Evolutionary conservation across 2,888 invertebrate genomes (phyloP).

Genomic region (Chrysodeixis includens): DNA sequence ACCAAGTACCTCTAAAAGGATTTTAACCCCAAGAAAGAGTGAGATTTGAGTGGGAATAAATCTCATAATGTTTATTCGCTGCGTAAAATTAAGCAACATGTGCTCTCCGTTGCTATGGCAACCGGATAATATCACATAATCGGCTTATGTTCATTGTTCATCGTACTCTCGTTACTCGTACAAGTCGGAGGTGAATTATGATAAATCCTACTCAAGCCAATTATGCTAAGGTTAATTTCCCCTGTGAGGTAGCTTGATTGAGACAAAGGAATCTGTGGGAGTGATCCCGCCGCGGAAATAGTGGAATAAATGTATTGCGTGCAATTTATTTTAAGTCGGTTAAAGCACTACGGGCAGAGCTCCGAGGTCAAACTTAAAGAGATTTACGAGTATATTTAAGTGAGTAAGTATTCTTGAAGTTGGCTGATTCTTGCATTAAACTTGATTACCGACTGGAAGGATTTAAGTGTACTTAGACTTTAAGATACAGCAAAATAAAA

Average conservation of each 20-base stretch:
- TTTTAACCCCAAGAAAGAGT: background rate
- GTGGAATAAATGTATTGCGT: slow-evolving; percentile 45
- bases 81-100: slow-evolving; percentile 14
- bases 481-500: background rate
- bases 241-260: slow-evolving; percentile 63
- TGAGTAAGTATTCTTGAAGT: slow-evolving; percentile 30
- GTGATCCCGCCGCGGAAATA: slow-evolving; percentile 55
- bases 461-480: background rate
- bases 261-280: slow-evolving; percentile 62
- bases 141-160: slow-evolving; percentile 39
- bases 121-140: slow-evolving; percentile 41
- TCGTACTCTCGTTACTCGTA: slow-evolving; percentile 12
- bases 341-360: slow-evolving; percentile 12
- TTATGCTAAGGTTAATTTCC: slow-evolving; percentile 70
- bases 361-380: slow-evolving; percentile 23
- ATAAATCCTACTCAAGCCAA: slow-evolving; percentile 58
- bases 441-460: background rate
- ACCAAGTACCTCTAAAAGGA: background rate
- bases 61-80: background rate
- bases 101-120: slow-evolving; percentile 3
- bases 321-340: slow-evolving; percentile 45
- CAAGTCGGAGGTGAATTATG: slow-evolving; percentile 52
- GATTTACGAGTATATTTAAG: slow-evolving; percentile 34
- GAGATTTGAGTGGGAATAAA: background rate
- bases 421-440: slow-evolving; percentile 13